Evolutionary conservation across 1,140 invertebrate species (phyloP), one percentile per base, ranked within the genome.

Genomic region (Procambarus virginalis): DNA sequence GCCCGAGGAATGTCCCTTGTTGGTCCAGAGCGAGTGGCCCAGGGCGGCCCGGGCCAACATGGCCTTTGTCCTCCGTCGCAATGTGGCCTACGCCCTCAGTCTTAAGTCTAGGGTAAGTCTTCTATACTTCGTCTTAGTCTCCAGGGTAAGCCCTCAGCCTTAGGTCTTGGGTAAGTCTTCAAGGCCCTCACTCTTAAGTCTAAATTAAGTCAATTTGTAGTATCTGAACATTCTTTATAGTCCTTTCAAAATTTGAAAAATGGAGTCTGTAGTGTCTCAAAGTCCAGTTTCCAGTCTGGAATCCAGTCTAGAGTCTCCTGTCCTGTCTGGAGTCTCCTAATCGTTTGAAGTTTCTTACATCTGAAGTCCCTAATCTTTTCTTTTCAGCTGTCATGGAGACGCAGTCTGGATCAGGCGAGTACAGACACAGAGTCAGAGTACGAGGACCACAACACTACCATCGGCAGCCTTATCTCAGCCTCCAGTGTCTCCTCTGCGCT

Each of bases 1-100:
- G 93, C 96, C 96, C 1, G 97, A 97, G 91, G 97, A 98, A 93
- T 95, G 96, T 89, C 97, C 97, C 1, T 95, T 98, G 12, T 95
- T 96, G 91, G 97, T 98, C 49, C 97, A 97, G 93, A 96, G 96
- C 90, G 95, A 96, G 58, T 97, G 97, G 95, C 93, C 93, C 5
- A 81, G 87, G 20, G 86, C 86, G 22, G 77, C 70, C 20, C 70
- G 81, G 46, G 80, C 86, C 58, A 76, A 84, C 22, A 83, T 84
- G 12, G 70, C 89, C 34, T 85, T 92, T 51, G 89, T 92, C 70
- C 84, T 92, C 17, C 89, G 91, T 4, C 51, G 89, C 6, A 87
- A 84, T 58, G 73, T 89, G 10, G 58, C 86, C 45, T 86, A 91
- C 58, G 82, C 78, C 49, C 82, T 91, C 81, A 77, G 60, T 14